Percentiles rank a stretch among this genome's conserved stretches.
These are phyloP conservation scores for Diploptera punctata DNA, from an alignment of 2,888 invertebrate genomes.

Conservation along the genomic window DNA sequence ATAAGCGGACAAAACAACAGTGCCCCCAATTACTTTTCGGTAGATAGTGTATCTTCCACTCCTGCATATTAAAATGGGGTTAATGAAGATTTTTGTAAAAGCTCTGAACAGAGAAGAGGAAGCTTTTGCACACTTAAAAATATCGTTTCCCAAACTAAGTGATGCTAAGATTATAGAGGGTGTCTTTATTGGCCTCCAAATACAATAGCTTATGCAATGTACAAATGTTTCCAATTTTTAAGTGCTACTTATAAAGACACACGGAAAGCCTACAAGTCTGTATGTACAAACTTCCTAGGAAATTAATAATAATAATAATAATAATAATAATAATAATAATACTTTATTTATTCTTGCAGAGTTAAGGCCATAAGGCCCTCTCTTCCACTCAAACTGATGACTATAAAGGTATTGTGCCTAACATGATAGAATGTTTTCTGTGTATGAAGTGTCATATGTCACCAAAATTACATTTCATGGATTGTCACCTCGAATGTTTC, in stretches of 20 bases:
- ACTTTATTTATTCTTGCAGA: too few species aligned
- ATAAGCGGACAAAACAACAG: too few species aligned
- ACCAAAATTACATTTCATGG: slow-evolving; percentile 6
- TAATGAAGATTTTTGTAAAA: too few species aligned
- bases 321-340: too few species aligned
- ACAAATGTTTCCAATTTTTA: neutral
- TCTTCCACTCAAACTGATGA: too few species aligned
- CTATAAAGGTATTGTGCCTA: neutral
- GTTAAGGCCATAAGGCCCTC: too few species aligned
- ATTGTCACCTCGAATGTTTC: slow-evolving; percentile 1
- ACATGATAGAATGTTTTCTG: neutral
- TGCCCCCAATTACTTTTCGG: too few species aligned
- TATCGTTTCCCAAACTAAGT: neutral
- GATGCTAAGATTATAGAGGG: neutral
- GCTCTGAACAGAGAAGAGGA: too few species aligned
- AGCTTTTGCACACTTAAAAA: neutral
- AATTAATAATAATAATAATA: too few species aligned
- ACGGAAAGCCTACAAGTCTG: neutral
- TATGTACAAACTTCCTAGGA: slow-evolving; percentile 2
- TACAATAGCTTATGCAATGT: neutral
- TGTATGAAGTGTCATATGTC: slow-evolving; percentile 11
- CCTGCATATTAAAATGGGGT: too few species aligned
- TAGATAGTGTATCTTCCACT: too few species aligned
- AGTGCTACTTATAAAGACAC: neutral
- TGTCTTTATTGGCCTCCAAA: neutral